Percentiles rank a stretch among this genome's conserved stretches.
Conservation (phyloP, 1,140 invertebrate genomes). For the Limonius californicus region DNA sequence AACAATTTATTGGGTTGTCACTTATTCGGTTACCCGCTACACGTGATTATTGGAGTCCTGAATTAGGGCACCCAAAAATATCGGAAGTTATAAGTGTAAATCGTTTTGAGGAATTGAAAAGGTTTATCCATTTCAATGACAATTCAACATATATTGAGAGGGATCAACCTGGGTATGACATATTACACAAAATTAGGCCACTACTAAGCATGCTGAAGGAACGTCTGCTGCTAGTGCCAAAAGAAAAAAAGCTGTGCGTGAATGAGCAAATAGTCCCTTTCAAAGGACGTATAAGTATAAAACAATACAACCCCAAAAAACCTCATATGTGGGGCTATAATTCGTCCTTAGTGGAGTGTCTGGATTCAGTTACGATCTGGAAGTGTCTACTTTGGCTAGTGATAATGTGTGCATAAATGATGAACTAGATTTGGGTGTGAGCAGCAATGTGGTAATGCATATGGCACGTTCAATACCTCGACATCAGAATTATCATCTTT, state of each 20-base stretch:
- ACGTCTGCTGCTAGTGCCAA: no score
- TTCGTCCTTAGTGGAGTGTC: constrained; percentile 37
- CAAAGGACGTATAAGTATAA: constrained; percentile 33
- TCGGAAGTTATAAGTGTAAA: no score
- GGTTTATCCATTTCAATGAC: no score
- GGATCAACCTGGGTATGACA: no score
- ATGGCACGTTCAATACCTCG: not conserved
- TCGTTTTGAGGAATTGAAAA: no score
- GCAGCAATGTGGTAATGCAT: not conserved
- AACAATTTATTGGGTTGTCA: no score
- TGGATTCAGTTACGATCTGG: constrained; percentile 34
- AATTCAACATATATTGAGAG: no score
- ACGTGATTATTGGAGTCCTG: no score
- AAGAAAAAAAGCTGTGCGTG: constrained; percentile 37
- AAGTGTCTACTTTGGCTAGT: not conserved
- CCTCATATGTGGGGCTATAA: constrained; percentile 44
- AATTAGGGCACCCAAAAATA: no score
- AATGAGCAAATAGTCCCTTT: constrained; percentile 42
- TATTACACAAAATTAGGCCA: no score
- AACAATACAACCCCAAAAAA: constrained; percentile 37
- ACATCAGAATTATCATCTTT: not conserved
- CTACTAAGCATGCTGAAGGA: no score
- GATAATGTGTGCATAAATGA: not conserved
- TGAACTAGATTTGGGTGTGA: not conserved
- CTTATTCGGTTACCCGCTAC: no score